These are phyloP conservation scores for Augochlorella aurata DNA, from an alignment of 2,888 invertebrate genomes.

Conservation along the genomic window DNA sequence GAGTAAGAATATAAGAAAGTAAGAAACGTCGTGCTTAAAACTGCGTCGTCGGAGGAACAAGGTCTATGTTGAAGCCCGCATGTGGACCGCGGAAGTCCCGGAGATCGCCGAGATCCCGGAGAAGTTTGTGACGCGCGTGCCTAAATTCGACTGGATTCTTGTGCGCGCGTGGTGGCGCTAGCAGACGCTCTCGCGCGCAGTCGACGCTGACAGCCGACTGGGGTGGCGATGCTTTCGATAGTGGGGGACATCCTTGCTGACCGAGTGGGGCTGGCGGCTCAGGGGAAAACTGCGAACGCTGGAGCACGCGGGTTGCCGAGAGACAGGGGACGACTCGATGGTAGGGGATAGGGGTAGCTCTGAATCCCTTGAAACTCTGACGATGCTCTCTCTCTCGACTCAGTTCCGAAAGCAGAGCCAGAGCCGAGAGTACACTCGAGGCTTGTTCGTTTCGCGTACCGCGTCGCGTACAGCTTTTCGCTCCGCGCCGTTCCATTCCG, in stretches of 20 bases:
- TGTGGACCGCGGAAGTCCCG: conserved; percentile 27
- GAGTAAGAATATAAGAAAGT: no score
- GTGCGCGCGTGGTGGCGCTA: conserved; percentile 52
- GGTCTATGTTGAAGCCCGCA: conserved; percentile 38
- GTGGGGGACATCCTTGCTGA: conserved; percentile 47
- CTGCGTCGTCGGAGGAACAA: conserved; percentile 25
- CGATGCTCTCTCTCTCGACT: conserved; percentile 68
- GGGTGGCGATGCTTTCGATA: conserved; percentile 40
- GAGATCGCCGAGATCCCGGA: conserved; percentile 12
- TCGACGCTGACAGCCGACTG: conserved; percentile 31
- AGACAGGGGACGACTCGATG: conserved; percentile 46
- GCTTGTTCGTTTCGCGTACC: conserved; percentile 56
- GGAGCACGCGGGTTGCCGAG: conserved; percentile 64
- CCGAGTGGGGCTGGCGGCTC: conserved; percentile 56
- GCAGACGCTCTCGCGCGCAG: conserved; percentile 35
- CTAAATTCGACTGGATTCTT: conserved; percentile 62
- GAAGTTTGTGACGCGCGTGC: conserved; percentile 57
- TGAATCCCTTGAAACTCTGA: conserved; percentile 69
- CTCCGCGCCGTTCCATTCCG: neutral
- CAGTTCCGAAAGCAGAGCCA: conserved; percentile 75
- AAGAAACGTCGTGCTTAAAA: conserved; percentile 11
- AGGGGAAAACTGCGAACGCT: conserved; percentile 56
- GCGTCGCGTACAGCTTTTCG: conserved; percentile 56
- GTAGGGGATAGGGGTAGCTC: conserved; percentile 66
- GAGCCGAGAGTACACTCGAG: conserved; percentile 65